Evolutionary conservation across 2,888 invertebrate genomes (phyloP), one percentile per base, ranked within the genome.

Genomic region (Drosophila niveifrons): DNA sequence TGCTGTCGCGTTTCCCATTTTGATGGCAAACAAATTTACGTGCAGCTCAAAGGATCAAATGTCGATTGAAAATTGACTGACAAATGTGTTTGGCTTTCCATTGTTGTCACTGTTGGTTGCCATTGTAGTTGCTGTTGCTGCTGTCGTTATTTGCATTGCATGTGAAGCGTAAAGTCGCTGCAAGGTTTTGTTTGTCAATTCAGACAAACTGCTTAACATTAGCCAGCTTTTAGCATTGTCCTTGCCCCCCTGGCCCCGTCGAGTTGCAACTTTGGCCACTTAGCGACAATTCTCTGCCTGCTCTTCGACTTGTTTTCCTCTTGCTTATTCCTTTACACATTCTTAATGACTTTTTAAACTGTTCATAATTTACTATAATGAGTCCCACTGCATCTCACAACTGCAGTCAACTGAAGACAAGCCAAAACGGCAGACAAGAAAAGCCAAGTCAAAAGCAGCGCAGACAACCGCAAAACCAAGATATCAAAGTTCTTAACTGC

Each of bases 41-140:
- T 78, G 65, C 66, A 46, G 78, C 89, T 84, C 83, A 84, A 89
- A 87, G 83, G 83, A 68, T 89, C 79, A 74, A 78, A 63, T 55
- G 67, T 43, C 72, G 66, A 78, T 87, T 72, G 78, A 73, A 75
- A 75, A 87, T 87, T 80, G 88, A 83, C 73, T 89, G 88, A 89
- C 89, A 89, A 89, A 83, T 83, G 59, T 88, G 62, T 78, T 69
- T 65, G 67, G 23, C 10, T 47, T 68, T 36, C 48, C 29, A 58
- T 63, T 70, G 55, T 52, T 62, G 48, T 50, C 73, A 34, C 59
- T 63, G 39, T 43, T 23, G 23, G 23, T 23, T 23, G 23, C 23
- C 23, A 23, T 23, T 46, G 31, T 31, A 31, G 31, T 1, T 31
- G 9, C 9, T 43, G n/a, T 46, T 44, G 23, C 4, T 3, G 8